Conservation (phyloP, 2,888 invertebrate species). For the Hesperia comma region DNA sequence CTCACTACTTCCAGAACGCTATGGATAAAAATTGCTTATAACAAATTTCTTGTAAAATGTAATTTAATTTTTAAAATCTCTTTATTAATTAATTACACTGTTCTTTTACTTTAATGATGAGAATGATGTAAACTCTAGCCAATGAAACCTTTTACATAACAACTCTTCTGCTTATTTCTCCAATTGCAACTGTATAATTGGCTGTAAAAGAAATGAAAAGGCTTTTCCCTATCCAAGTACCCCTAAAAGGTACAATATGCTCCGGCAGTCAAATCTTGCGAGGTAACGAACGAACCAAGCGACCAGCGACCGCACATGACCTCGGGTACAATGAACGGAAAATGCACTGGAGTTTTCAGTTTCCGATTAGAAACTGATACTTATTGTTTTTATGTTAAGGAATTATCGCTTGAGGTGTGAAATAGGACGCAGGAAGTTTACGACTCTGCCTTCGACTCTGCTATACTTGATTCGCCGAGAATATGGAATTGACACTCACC, state of each 20-base stretch:
- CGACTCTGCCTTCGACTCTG: not conserved
- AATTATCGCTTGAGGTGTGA: conserved; percentile 16
- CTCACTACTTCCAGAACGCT: no score
- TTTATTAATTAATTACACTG: no score
- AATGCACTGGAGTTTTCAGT: conserved; percentile 32
- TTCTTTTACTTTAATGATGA: no score
- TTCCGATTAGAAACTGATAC: conserved; percentile 34
- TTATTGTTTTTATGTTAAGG: conserved; percentile 15
- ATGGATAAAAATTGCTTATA: no score
- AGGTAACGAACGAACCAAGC: conserved; percentile 38
- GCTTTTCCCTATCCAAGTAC: not conserved
- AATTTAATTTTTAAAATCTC: no score
- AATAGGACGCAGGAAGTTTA: not conserved
- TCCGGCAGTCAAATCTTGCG: conserved; percentile 10
- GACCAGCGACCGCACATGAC: conserved; percentile 45
- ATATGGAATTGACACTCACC: no score
- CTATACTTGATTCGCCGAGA: not conserved
- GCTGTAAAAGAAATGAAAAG: no score
- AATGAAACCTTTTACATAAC: no score
- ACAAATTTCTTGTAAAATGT: no score
- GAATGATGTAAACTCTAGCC: no score
- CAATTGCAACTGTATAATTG: no score
- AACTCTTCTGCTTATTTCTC: no score
- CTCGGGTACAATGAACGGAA: conserved; percentile 42
- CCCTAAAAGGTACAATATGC: not conserved